Evolutionary conservation across 2,797 vertebrate genomes (phyloP).

Genomic region (Podarcis lilfordi): DNA sequence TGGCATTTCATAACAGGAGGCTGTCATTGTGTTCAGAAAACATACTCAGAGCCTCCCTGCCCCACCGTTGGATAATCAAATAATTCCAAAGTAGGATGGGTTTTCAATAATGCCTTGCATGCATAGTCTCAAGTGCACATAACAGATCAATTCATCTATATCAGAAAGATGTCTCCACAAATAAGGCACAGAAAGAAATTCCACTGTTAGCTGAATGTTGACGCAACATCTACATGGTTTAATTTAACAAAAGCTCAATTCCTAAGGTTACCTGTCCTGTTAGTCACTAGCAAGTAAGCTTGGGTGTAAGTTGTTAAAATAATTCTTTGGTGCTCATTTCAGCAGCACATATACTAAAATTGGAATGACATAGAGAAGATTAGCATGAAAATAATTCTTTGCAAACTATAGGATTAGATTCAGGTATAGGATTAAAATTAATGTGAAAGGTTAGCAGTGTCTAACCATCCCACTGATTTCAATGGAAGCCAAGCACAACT

Average conservation of each 20-base stretch:
- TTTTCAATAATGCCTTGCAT: background rate
- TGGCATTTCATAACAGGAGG: background rate
- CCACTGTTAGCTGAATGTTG: background rate
- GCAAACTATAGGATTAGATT: too few relatives aligned
- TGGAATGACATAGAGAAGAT: too few relatives aligned
- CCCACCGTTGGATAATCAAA: background rate
- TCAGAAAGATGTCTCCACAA: too few relatives aligned
- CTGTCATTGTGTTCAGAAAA: background rate
- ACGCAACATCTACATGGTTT: background rate
- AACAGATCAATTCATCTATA: background rate
- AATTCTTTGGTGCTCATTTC: background rate
- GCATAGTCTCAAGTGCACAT: background rate
- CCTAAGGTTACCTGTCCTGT: too few relatives aligned
- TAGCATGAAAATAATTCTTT: too few relatives aligned
- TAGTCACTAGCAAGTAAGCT: too few relatives aligned
- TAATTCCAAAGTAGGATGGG: background rate
- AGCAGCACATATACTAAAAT: too few relatives aligned
- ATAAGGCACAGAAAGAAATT: too few relatives aligned
- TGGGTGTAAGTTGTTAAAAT: too few relatives aligned
- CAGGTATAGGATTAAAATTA: too few relatives aligned
- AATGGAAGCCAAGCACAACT: background rate
- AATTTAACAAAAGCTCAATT: background rate
- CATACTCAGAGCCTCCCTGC: background rate
- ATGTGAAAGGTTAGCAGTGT: background rate
- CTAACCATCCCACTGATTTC: background rate